Base-by-base conservation (phyloP, 2,113 vertebrate species). In the Siphamia tubifer region DNA sequence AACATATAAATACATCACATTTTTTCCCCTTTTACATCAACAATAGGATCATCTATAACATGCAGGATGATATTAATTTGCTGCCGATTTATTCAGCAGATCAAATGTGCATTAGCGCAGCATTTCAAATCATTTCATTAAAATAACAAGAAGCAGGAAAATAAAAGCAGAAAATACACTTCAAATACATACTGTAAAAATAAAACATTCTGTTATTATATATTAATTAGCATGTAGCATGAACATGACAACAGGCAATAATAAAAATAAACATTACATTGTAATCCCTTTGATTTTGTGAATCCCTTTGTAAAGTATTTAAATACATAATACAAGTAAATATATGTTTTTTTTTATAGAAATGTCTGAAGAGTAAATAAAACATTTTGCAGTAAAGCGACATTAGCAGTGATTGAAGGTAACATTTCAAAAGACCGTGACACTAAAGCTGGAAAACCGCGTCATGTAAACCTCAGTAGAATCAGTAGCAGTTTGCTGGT, bases 381-480 rank as follows among this genome's bases (percentile, higher is more conserved):
- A n/a, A n/a, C n/a, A n/a, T n/a, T n/a, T n/a, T n/a, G n/a, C n/a
- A n/a, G n/a, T n/a, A n/a, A n/a, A n/a, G n/a, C n/a, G 48, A 27
- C 2, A 17, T 11, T 0, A 64, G 38, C 32, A 15, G 38, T 19
- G 61, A 53, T 56, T 51, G 21, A 40, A 49, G 49, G 8, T 34
- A 24, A 27, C n/a, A 51, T 8, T 9, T 34, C 4, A 34, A 34
- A 34, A 34, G 1, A 6, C 5, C 31, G 23, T 38, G 51, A 31
- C 21, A n/a, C 32, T 65, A 71, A 83, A 81, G 66, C 63, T 77
- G 20, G 64, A 72, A 3, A 47, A 74, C 65, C 49, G 35, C 3
- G 3, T 45, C 3, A 2, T 72, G 78, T 82, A 76, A 85, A 87
- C 80, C n/a, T 67, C 47, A 49, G n/a, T n/a, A n/a, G 68, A 0